phyloP scores from a whole-genome alignment of 2,113 vertebrate genomes.

The Maccullochella peelii region DNA sequence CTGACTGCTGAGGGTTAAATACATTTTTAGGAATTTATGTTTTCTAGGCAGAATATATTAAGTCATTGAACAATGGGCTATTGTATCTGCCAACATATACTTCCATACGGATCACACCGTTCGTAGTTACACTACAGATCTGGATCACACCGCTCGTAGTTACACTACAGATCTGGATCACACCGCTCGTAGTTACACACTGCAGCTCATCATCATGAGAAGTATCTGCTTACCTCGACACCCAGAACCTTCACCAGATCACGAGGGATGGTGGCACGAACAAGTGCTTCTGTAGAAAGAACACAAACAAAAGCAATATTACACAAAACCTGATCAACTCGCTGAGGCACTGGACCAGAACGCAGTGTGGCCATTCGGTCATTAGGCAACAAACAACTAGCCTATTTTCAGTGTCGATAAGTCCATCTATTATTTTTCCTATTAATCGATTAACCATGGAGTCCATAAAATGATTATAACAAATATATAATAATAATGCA shows the following conservation, averaged over 20 bases:
- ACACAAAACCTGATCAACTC: not conserved
- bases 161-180: not conserved
- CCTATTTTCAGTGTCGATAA: not conserved
- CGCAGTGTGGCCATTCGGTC: not conserved
- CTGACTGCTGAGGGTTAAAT: too few species aligned
- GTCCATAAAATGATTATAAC: too few species aligned
- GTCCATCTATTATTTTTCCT: not conserved
- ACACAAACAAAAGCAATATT: slow-evolving; percentile 9
- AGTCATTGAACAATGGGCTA: too few species aligned
- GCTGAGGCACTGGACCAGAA: not conserved
- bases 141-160: not conserved
- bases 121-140: not conserved
- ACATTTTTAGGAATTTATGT: too few species aligned
- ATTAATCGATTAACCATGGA: too few species aligned
- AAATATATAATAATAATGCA: too few species aligned
- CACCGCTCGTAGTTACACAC: not conserved
- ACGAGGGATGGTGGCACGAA: slow-evolving; percentile 51
- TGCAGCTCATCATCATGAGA: accelerated
- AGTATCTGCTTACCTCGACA: slow-evolving; percentile 66
- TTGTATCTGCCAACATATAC: too few species aligned
- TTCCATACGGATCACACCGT: too few species aligned
- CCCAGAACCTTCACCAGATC: slow-evolving; percentile 63
- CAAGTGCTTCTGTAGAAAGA: slow-evolving; percentile 35
- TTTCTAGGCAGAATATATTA: too few species aligned
- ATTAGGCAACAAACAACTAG: not conserved